Base-by-base conservation (phyloP, 2,888 invertebrate genomes). In the Drosophila parthenogenetica region DNA sequence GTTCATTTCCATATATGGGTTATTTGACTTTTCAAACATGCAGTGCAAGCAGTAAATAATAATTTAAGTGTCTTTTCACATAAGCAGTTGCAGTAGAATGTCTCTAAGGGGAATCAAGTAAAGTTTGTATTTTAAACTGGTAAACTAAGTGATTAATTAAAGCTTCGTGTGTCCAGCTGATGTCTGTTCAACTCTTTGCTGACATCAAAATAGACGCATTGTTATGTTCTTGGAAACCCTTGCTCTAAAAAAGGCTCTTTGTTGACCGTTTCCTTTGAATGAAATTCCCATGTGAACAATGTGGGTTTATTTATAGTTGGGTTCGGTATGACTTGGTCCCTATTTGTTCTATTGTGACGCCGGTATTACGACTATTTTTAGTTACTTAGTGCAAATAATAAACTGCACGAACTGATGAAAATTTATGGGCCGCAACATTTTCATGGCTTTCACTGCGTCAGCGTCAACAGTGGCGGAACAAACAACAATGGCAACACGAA, bases 401-500 rank as follows among this genome's bases (percentile, higher is more conserved):
- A 63, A 73, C 54, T 68, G 45, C 54, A 57, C 45, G 57, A 29
- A 40, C 42, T 68, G 66, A 79, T 71, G 70, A 69, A 62, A 87
- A 79, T 82, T 87, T 85, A 81, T 75, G 68, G 63, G 49, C 54
- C 3, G 63, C 68, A 61, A 50, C 50, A 66, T 67, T 69, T 66
- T 59, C 63, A 51, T 69, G 54, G 48, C 63, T 64, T 51, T 45
- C 46, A 19, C 42, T 87, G 69, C 87, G 87, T 87, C 81, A 81
- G 42, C 53, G 68, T 40, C 42, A 1, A 29, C 17, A 7, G 5
- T 16, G 11, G n/a, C 50, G 29, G 29, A 8, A 29, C 5, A 8
- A 45, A 45, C 10, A 45, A 60, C 50, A 65, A 65, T 46, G 39
- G 3, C 35, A 40, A 29, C 2, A 45, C 32, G 16, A 48, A 69